These are phyloP conservation scores for Tetragonula clypearis DNA, from an alignment of 1,140 invertebrate genomes.

Conservation along the genomic window DNA sequence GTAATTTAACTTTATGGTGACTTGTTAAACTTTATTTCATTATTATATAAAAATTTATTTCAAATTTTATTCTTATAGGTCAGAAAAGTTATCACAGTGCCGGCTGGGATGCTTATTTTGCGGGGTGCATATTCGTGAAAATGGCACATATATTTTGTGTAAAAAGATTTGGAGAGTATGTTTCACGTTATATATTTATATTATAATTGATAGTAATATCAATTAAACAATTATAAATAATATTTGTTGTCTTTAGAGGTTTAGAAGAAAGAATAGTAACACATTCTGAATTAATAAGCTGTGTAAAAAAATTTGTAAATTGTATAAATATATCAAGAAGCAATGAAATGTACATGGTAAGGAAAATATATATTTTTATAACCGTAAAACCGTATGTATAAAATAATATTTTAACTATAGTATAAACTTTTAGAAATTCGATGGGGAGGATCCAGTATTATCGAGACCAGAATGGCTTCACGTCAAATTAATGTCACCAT, in stretches of 20 bases:
- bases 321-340: constrained; percentile 85
- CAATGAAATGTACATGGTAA: constrained; percentile 83
- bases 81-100: constrained; percentile 85
- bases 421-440: constrained; percentile 80
- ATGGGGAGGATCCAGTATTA: constrained; percentile 81
- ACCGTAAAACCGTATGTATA: too few relatives aligned
- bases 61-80: constrained; percentile 68
- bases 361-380: constrained; percentile 24
- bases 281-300: constrained; percentile 81
- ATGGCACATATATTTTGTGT: constrained; percentile 81
- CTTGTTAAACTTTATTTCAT: not conserved
- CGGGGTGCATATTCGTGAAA: constrained; percentile 86
- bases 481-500: constrained; percentile 72
- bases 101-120: constrained; percentile 89
- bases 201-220: not conserved
- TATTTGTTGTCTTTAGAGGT: constrained; percentile 68
- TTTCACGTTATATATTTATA: not conserved
- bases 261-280: constrained; percentile 77
- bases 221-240: not conserved
- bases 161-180: constrained; percentile 68
- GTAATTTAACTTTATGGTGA: not conserved
- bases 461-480: constrained; percentile 82
- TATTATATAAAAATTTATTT: constrained; percentile 1
- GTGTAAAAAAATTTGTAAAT: constrained; percentile 82
- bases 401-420: not conserved